Evolutionary conservation across 1,140 invertebrate genomes (phyloP).

Genomic region (Drosophila rhopaloa): DNA sequence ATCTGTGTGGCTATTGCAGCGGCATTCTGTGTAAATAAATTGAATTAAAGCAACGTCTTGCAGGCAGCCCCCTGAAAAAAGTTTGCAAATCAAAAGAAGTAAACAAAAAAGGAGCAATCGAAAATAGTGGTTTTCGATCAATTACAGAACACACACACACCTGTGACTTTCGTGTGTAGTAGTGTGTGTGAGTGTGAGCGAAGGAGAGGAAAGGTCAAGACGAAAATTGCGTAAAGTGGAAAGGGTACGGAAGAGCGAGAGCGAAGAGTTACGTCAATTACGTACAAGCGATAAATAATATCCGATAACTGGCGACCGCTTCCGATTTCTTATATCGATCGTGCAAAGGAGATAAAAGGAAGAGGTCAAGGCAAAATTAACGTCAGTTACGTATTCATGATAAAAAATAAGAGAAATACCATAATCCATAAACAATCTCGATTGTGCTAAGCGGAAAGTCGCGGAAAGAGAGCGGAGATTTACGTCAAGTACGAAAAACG

Average conservation of each 20-base stretch:
- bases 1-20: conserved; percentile 57
- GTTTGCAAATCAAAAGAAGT: conserved; percentile 34
- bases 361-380: background rate
- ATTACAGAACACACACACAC: conserved; percentile 40
- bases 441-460: background rate
- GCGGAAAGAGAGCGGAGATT: background rate
- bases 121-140: conserved; percentile 56
- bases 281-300: background rate
- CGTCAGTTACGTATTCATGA: no score
- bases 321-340: conserved; percentile 4
- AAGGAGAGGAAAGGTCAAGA: conserved; percentile 73
- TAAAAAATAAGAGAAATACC: no score
- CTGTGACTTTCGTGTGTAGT: conserved; percentile 15
- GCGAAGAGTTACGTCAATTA: conserved; percentile 40
- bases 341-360: background rate
- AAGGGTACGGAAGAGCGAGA: conserved; percentile 5
- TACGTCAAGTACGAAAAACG: background rate
- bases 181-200: conserved; percentile 22
- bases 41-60: conserved; percentile 51
- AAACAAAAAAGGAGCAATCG: conserved; percentile 57
- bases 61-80: background rate
- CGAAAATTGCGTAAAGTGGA: conserved; percentile 60
- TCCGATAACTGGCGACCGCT: background rate
- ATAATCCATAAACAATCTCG: background rate
- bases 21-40: conserved; percentile 48